Evolutionary conservation across 2,888 invertebrate genomes (phyloP).

Genomic region (Flabesymbios commensalis): DNA sequence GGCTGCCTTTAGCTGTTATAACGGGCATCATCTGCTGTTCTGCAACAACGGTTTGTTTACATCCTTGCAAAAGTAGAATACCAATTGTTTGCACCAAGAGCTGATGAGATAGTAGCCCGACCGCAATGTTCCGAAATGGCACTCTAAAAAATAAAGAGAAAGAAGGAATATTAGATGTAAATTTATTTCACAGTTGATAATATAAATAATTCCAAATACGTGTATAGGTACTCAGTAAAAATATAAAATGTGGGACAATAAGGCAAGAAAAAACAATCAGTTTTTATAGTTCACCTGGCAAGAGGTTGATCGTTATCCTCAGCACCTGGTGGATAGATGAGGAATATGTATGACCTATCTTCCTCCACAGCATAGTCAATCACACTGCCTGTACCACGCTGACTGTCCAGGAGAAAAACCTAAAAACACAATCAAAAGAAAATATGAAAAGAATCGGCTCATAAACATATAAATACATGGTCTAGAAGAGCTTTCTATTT

Average conservation of each 20-base stretch:
- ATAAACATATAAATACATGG: too few relatives aligned
- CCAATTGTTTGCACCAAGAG: constrained; percentile 90
- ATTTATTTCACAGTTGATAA: neutral
- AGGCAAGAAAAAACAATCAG: neutral
- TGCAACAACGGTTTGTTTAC: constrained; percentile 53
- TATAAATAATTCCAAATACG: too few relatives aligned
- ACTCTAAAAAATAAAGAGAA: constrained; percentile 66
- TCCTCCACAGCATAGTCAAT: constrained; percentile 63
- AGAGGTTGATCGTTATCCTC: constrained; percentile 17
- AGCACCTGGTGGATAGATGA: constrained; percentile 72
- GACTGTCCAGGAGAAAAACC: constrained; percentile 70
- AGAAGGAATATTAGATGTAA: neutral
- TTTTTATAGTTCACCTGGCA: constrained; percentile 10
- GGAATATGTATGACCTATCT: constrained; percentile 85
- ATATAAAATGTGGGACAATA: neutral
- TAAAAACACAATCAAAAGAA: constrained; percentile 43
- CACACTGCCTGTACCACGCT: constrained; percentile 54
- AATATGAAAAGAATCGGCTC: too few relatives aligned
- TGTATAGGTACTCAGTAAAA: neutral
- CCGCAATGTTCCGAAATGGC: constrained; percentile 83
- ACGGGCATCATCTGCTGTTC: constrained; percentile 28
- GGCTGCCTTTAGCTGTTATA: too few relatives aligned
- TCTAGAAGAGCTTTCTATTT: too few relatives aligned
- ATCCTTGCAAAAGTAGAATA: constrained; percentile 79
- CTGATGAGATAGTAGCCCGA: constrained; percentile 88